Conservation (phyloP, 2,888 invertebrate species). For the Tortricodes alternella region DNA sequence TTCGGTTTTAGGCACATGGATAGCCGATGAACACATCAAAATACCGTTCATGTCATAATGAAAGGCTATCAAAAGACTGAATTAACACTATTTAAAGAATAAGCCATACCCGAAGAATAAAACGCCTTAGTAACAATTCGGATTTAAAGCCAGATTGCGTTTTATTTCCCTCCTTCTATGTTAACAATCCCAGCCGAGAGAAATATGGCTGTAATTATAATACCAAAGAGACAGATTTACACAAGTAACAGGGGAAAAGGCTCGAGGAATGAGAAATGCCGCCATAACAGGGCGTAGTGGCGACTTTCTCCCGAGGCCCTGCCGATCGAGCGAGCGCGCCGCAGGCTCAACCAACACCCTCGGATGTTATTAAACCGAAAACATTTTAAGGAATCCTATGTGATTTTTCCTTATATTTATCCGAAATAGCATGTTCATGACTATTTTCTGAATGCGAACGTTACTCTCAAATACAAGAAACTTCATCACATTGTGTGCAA, state of each 20-base stretch:
- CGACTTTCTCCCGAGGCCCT: slow-evolving; percentile 65
- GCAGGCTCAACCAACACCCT: slow-evolving; percentile 31
- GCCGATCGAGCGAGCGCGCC: slow-evolving; percentile 51
- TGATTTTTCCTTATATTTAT: too few species aligned
- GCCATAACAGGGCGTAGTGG: slow-evolving; percentile 70
- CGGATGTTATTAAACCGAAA: slow-evolving; percentile 22
- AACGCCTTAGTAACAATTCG: too few species aligned
- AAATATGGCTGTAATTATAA: slow-evolving; percentile 44
- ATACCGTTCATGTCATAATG: too few species aligned
- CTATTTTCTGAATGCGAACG: too few species aligned
- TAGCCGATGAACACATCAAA: too few species aligned
- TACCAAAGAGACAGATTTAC: slow-evolving; percentile 57
- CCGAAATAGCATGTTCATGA: too few species aligned
- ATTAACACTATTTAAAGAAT: too few species aligned
- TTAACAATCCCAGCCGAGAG: slow-evolving; percentile 38
- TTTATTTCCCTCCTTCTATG: slow-evolving; percentile 22
- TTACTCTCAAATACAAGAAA: too few species aligned
- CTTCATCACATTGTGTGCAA: too few species aligned
- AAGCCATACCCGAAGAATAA: too few species aligned
- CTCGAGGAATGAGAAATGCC: slow-evolving; percentile 71
- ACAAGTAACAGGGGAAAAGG: slow-evolving; percentile 67
- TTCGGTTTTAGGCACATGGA: too few species aligned
- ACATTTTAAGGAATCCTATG: slow-evolving; percentile 30
- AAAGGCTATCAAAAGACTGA: too few species aligned
- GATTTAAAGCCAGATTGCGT: slow-evolving; percentile 17